A percentile compares a stretch with the other conserved stretches of the same genome.
phyloP scores from a whole-genome alignment of 2,888 invertebrate species.

The Acleris literana region DNA sequence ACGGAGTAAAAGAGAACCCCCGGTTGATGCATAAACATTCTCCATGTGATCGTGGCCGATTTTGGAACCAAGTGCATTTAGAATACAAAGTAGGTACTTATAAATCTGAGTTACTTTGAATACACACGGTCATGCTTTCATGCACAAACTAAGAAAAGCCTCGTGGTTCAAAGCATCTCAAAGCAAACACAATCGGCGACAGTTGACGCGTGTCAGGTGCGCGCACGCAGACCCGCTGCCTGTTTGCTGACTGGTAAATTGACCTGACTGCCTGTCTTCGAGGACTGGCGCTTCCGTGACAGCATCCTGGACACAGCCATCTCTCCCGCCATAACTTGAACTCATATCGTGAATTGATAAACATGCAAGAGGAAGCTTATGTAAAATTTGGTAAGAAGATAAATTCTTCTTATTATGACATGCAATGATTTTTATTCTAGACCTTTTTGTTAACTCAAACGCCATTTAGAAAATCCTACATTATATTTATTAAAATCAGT shows the following conservation, averaged over 20 bases:
- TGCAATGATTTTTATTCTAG: too few species aligned
- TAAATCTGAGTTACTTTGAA: slow-evolving; percentile 19
- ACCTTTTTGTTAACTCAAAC: too few species aligned
- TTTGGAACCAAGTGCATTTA: too few species aligned
- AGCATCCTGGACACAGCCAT: slow-evolving; percentile 22
- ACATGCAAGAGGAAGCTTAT: too few species aligned
- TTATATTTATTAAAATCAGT: too few species aligned
- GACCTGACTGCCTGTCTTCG: slow-evolving; percentile 33
- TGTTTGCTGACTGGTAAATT: slow-evolving; percentile 40
- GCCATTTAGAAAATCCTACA: too few species aligned
- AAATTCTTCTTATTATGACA: too few species aligned
- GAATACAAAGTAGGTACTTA: not conserved
- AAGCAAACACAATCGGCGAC: slow-evolving; percentile 41
- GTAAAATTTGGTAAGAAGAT: too few species aligned
- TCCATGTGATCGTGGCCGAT: too few species aligned
- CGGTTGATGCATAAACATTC: too few species aligned
- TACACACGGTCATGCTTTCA: slow-evolving; percentile 34
- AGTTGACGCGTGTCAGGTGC: slow-evolving; percentile 38
- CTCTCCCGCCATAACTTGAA: slow-evolving; percentile 24
- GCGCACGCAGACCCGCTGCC: slow-evolving; percentile 16
- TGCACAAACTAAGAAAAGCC: slow-evolving; percentile 19
- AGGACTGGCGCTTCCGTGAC: slow-evolving; percentile 38
- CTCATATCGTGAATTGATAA: not conserved
- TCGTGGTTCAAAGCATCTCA: slow-evolving; percentile 25
- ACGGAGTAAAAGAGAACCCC: too few species aligned